These are phyloP conservation scores for Apteryx mantelli DNA, from an alignment of 2,113 vertebrate species.

Conservation along the genomic window DNA sequence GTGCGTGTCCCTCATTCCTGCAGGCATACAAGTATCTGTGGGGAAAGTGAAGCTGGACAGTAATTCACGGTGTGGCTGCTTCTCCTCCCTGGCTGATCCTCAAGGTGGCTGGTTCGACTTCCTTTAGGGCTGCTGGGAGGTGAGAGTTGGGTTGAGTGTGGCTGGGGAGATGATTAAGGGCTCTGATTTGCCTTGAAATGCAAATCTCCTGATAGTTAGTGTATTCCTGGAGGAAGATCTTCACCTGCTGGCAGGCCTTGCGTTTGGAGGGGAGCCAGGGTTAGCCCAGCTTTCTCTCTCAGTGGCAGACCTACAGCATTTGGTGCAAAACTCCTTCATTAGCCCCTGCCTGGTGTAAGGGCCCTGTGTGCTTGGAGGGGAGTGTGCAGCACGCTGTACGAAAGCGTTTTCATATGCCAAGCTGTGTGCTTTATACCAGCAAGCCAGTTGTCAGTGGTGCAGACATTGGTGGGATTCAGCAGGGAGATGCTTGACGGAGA, in stretches of 20 bases:
- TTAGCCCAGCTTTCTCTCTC: not conserved
- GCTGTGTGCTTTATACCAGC: not conserved
- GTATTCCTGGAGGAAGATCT: not conserved
- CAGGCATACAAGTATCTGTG: not conserved
- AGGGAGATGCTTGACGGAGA: too few species aligned
- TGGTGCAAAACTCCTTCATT: not conserved
- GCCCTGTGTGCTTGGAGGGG: not conserved
- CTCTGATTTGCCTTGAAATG: not conserved
- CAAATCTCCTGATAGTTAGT: not conserved
- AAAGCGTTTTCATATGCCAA: not conserved
- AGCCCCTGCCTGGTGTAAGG: not conserved
- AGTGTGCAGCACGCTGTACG: not conserved
- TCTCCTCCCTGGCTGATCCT: not conserved
- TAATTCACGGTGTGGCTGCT: not conserved
- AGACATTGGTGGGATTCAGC: too few species aligned
- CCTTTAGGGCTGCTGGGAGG: not conserved
- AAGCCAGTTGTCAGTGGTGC: not conserved
- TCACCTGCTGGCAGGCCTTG: not conserved
- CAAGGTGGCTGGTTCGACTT: not conserved
- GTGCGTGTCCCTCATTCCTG: not conserved
- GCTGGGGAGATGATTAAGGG: not conserved
- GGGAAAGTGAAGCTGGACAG: not conserved
- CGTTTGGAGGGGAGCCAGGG: not conserved
- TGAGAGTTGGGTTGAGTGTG: not conserved
- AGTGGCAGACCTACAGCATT: not conserved